Evolutionary conservation across 2,888 invertebrate species (phyloP), one percentile per base, ranked within the genome.

Genomic region (Stenichneumon culpator): DNA sequence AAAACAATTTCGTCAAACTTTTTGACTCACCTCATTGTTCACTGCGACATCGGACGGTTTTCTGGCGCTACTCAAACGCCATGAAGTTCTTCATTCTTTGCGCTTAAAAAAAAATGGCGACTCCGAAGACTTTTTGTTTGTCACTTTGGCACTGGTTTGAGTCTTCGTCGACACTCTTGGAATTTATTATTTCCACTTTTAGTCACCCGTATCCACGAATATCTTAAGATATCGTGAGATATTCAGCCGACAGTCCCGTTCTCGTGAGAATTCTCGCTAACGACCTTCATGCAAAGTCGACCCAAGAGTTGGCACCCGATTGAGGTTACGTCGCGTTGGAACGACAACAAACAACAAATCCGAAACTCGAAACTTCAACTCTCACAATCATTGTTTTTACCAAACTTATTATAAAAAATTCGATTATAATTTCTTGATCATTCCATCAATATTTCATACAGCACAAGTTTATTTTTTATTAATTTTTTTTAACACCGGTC

Each of bases 201-300:
- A 54, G 32, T 69, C 16, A 5, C 9, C 11, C 16, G n/a, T n/a
- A 3, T 16, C 16, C 16, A 4, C 16, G 32, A 60, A 60, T 60
- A 60, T 60, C 6, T 60, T n/a, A n/a, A 60, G 60, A 28, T 25
- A 25, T 25, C 25, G 2, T 25, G 2, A 25, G 3, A 25, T 28
- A 28, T 28, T 28, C 28, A 28, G 28, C 28, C 28, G 28, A 28
- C 28, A 28, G 28, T 28, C 28, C 28, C 28, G 16, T 7, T 14
- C 28, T 4, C 57, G 22, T 14, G 14, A 39, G 36, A 54, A 39
- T 19, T 6, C 11, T 14, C 9, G 52, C 52, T 4, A 14, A 72
- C 36, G 39, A 54, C 57, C 19, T 5, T 80, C 73, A 67, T 32
- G 39, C 36, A 19, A 50, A 68, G 32, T 32, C 60, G n/a, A n/a